Evolutionary conservation across 2,797 vertebrate genomes (phyloP).

Genomic region (Astyanax mexicanus): DNA sequence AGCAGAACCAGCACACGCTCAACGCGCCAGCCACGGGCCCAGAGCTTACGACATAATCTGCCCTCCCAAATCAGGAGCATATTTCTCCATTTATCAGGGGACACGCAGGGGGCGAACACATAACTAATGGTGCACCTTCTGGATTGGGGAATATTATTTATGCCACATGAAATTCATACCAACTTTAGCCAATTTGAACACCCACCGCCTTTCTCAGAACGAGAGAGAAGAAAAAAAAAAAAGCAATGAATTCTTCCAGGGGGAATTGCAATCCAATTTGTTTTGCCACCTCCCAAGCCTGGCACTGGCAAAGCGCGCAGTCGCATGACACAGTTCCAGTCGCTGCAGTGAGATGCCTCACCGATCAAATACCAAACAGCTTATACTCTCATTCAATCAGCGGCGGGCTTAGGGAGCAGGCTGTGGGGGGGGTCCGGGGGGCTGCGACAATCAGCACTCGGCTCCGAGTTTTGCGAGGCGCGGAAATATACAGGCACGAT

Average conservation of each 20-base stretch:
- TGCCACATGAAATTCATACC: conserved; percentile 20
- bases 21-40: not conserved
- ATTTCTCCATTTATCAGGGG: not conserved
- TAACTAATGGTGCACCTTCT: not conserved
- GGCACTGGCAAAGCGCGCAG: not conserved
- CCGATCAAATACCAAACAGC: conserved; percentile 35
- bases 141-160: conserved; percentile 25
- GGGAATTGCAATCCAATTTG: conserved; percentile 41
- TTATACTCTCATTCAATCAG: conserved; percentile 24
- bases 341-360: not conserved
- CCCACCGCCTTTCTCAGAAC: conserved; percentile 2
- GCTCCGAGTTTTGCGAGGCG: not conserved
- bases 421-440: not conserved
- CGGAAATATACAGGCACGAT: not conserved
- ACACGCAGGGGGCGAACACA: not conserved
- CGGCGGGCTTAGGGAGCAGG: not conserved
- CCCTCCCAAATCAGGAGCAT: not conserved
- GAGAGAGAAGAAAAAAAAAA: no score
- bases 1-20: not conserved
- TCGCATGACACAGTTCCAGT: conserved; percentile 17
- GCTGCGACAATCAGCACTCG: not conserved
- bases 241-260: conserved; percentile 24
- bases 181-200: conserved; percentile 30
- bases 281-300: conserved; percentile 13
- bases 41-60: not conserved